Percentiles rank a stretch among this genome's conserved stretches.
Conservation (phyloP, 2,113 vertebrate species). For the Alaudala cheleensis region DNA sequence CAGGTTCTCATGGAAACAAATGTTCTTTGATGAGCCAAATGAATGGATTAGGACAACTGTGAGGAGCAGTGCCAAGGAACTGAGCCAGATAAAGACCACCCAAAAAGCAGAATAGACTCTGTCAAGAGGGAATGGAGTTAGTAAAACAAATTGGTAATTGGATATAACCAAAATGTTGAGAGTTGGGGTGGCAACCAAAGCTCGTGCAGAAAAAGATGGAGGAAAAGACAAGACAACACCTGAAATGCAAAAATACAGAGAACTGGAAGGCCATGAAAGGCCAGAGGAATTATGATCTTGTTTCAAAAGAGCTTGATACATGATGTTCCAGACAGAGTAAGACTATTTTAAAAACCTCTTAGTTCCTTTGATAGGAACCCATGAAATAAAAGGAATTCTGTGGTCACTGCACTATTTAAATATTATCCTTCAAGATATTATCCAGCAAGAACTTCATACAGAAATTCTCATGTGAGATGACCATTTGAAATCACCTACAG, state of each 20-base stretch:
- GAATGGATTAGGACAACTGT: not conserved
- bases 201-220: not conserved
- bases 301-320: not conserved
- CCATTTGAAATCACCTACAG: not conserved
- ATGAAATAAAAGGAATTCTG: not conserved
- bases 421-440: not conserved
- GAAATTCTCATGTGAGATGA: not conserved
- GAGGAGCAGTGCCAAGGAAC: not conserved
- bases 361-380: not conserved
- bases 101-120: not conserved
- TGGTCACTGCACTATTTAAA: not conserved
- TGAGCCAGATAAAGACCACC: not conserved
- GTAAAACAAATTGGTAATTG: not conserved
- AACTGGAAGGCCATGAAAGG: not conserved
- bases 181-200: not conserved
- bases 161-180: not conserved
- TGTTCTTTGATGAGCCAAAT: not conserved
- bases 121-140: not conserved
- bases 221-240: not conserved
- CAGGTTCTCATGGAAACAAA: not conserved
- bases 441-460: not conserved
- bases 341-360: not conserved
- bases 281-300: not conserved
- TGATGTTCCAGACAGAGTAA: not conserved
- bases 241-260: not conserved